phyloP scores from a whole-genome alignment of 2,888 invertebrate species.

The Drosophila setosimentum region DNA sequence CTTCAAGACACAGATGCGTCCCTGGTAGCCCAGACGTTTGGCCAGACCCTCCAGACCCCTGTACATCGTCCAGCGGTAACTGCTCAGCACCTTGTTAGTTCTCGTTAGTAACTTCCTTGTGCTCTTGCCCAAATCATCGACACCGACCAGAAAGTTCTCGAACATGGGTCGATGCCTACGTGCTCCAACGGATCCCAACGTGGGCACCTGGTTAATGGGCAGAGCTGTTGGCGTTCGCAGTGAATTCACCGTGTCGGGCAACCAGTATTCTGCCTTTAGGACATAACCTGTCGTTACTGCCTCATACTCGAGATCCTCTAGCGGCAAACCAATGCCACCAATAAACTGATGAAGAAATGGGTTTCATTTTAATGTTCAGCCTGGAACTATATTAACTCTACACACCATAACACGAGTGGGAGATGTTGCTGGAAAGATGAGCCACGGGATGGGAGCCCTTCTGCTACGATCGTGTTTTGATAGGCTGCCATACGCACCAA shows the following conservation, averaged over 20 bases:
- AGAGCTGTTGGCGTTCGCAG: slow-evolving; percentile 63
- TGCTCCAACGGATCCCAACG: slow-evolving; percentile 60
- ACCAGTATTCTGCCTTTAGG: slow-evolving; percentile 82
- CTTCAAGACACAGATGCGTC: slow-evolving; percentile 90
- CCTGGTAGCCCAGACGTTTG: slow-evolving; percentile 88
- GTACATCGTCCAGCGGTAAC: slow-evolving; percentile 82
- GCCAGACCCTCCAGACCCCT: slow-evolving; percentile 80
- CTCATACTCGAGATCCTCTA: slow-evolving; percentile 80
- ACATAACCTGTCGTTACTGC: slow-evolving; percentile 84
- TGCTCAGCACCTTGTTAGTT: slow-evolving; percentile 68
- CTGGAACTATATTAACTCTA: slow-evolving; percentile 4
- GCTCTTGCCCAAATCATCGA: slow-evolving; percentile 64
- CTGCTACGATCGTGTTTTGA: slow-evolving; percentile 67
- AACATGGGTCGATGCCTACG: slow-evolving; percentile 62
- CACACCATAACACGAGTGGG: slow-evolving; percentile 84
- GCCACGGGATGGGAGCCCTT: slow-evolving; percentile 63
- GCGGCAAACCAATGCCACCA: slow-evolving; percentile 83
- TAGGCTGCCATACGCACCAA: slow-evolving; percentile 41
- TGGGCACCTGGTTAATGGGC: slow-evolving; percentile 63
- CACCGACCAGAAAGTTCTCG: slow-evolving; percentile 69
- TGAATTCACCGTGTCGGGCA: slow-evolving; percentile 75
- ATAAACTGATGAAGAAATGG: slow-evolving; percentile 71
- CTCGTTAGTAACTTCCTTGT: slow-evolving; percentile 58
- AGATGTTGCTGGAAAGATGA: slow-evolving; percentile 82
- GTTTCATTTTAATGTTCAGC: not conserved